Percentiles rank a stretch among this genome's conserved stretches.
phyloP scores from a whole-genome alignment of 1,140 invertebrate species.

The Tribolium castaneum region DNA sequence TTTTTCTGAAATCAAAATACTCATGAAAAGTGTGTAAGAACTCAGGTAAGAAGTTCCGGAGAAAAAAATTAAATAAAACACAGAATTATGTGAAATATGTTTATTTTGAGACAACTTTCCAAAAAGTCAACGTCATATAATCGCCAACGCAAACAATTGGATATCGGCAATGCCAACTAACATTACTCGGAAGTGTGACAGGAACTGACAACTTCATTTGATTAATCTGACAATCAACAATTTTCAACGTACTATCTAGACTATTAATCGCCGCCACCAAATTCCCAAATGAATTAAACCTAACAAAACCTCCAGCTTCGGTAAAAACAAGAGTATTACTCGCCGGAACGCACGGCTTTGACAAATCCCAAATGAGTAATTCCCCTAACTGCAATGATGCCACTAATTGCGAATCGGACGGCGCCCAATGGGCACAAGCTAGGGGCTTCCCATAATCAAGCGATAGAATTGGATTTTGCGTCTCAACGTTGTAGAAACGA shows the following conservation, averaged over 20 bases:
- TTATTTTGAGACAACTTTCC: conserved; percentile 72
- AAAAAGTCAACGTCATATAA: conserved; percentile 72
- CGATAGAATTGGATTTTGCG: conserved; percentile 77
- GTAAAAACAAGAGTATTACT: conserved; percentile 69
- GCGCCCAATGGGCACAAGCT: conserved; percentile 78
- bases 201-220: conserved; percentile 67
- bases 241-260: conserved; percentile 70
- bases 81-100: not conserved
- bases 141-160: conserved; percentile 72
- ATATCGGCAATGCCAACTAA: conserved; percentile 73
- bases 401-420: conserved; percentile 71
- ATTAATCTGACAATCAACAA: conserved; percentile 69
- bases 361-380: conserved; percentile 73
- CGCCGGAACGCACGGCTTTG: conserved; percentile 68
- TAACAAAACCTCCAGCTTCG: conserved; percentile 69
- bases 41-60: no score
- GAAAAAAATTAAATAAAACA: no score
- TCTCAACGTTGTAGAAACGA: conserved; percentile 77
- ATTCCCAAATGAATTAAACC: conserved; percentile 69
- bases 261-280: conserved; percentile 71
- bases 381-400: conserved; percentile 73
- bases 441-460: conserved; percentile 74
- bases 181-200: conserved; percentile 68
- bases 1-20: no score
- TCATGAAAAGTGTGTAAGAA: no score